Base-by-base conservation (phyloP, 2,888 invertebrate genomes). In the Bedellia somnulentella region DNA sequence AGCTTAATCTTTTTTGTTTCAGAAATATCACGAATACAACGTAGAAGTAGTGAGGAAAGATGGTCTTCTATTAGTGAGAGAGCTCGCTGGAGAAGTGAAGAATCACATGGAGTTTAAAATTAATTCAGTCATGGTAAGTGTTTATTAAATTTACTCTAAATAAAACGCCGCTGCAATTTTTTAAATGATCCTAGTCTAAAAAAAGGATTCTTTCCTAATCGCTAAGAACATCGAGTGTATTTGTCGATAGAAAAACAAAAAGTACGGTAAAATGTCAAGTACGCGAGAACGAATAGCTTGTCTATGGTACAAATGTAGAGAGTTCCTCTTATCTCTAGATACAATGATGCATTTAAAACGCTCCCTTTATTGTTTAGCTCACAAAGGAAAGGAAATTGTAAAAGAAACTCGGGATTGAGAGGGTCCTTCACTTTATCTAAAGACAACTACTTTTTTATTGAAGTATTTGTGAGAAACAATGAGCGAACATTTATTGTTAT, bases 81-180 rank as follows among this genome's bases (percentile, higher is more conserved):
- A 94, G 61, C 86, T 93, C 79, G 90, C 91, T 8, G 82, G 84
- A 0, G 93, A 94, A 67, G 91, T 95, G 31, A 91, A 93, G 64
- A 91, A 90, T 59, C 90, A 93, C 82, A 88, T 93, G 87, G 91
- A 92, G 57, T 90, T 92, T 68, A 92, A 93, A 71, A 89, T 87
- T 67, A 89, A 89, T 57, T 89, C 93, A 16, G 91, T 93, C 32
- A 88, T 90, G 89, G 93, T 93, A 66, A 85, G 83, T 78, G 21
- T 9, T 18, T n/a, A n/a, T n/a, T n/a, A n/a, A n/a, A n/a, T n/a
- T n/a, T n/a, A n/a, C n/a, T n/a, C n/a, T n/a, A n/a, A n/a, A n/a
- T n/a, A n/a, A n/a, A n/a, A n/a, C n/a, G n/a, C n/a, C n/a, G n/a
- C n/a, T n/a, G n/a, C n/a, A n/a, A n/a, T n/a, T n/a, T n/a, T n/a